phyloP scores from a whole-genome alignment of 2,888 invertebrate species.

The Pasiphila rectangulata region DNA sequence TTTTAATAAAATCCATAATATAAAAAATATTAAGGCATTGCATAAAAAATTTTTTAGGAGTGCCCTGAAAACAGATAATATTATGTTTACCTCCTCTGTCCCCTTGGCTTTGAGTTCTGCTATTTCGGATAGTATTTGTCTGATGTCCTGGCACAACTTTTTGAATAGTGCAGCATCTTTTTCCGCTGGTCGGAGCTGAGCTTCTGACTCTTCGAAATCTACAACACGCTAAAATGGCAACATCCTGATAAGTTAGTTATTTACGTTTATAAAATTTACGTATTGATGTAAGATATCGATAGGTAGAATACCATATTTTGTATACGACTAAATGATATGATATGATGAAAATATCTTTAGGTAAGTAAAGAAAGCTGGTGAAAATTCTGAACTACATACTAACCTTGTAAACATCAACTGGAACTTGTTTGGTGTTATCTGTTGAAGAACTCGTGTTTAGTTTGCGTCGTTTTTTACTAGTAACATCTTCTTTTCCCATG shows the following conservation, averaged over 20 bases:
- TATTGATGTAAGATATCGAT: too few relatives aligned
- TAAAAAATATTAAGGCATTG: too few relatives aligned
- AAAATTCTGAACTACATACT: slow-evolving; percentile 25
- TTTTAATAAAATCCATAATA: too few relatives aligned
- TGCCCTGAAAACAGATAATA: too few relatives aligned
- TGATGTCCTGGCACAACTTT: slow-evolving; percentile 85
- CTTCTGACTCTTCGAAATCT: slow-evolving; percentile 87
- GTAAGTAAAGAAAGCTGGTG: too few relatives aligned
- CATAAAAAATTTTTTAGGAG: too few relatives aligned
- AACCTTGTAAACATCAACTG: slow-evolving; percentile 83
- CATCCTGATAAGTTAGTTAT: too few relatives aligned
- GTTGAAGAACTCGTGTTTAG: slow-evolving; percentile 59
- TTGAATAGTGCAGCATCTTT: slow-evolving; percentile 85
- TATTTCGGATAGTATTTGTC: slow-evolving; percentile 85
- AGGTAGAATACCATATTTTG: too few relatives aligned
- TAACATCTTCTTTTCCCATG: slow-evolving; percentile 75
- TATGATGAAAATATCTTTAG: too few relatives aligned
- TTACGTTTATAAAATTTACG: too few relatives aligned
- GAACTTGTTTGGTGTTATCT: slow-evolving; percentile 64
- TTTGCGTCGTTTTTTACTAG: slow-evolving; percentile 81
- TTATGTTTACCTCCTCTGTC: slow-evolving; percentile 75
- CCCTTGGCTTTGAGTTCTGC: slow-evolving; percentile 82
- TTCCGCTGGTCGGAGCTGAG: slow-evolving; percentile 82
- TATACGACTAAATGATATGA: too few relatives aligned
- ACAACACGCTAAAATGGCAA: slow-evolving; percentile 80